Evolutionary conservation across 2,888 invertebrate species (phyloP), one percentile per base, ranked within the genome.

Genomic region (Zele albiditarsus): DNA sequence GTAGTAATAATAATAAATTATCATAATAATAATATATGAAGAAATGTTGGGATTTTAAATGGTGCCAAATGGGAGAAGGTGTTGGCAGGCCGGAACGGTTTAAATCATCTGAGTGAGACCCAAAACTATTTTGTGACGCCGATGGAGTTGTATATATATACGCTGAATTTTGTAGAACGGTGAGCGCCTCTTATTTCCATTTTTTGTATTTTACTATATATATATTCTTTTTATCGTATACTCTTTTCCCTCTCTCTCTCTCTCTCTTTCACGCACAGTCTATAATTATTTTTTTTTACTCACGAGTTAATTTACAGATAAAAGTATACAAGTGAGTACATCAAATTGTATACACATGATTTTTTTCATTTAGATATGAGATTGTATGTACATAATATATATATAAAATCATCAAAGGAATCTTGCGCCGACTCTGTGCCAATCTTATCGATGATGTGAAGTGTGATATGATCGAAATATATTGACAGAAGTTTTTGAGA

Each of bases 111-210:
- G 42, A 23, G 38, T 57, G 42, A 72, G 65, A 63, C 33, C 57
- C 66, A 23, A 38, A 72, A 57, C 58, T 53, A 53, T 72, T 66
- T 72, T 57, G 66, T 57, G 80, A 79, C 63, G 67, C 69, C 76
- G 71, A 77, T 53, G 23, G 23, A 53, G 1, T 53, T 53, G n/a
- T 20, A n/a, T 53, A n/a, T 6, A 53, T 20, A 42, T 12, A 42
- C 12, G n/a, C 12, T 8, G 38, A 38, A 38, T 38, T 38, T 38
- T 38, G 38, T 38, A 12, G 38, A 38, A 38, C 12, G 38, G 20
- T 20, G 20, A 20, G 20, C n/a, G 5, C 2, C 6, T 10, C n/a
- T 20, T 20, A 53, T 53, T 20, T 53, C 46, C 2, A 46, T 16
- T 16, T 20, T 53, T 53, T 53, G 5, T 42, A 12, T 42, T 2